Base-by-base conservation (phyloP, 2,797 vertebrate genomes). In the Borostomias antarcticus region DNA sequence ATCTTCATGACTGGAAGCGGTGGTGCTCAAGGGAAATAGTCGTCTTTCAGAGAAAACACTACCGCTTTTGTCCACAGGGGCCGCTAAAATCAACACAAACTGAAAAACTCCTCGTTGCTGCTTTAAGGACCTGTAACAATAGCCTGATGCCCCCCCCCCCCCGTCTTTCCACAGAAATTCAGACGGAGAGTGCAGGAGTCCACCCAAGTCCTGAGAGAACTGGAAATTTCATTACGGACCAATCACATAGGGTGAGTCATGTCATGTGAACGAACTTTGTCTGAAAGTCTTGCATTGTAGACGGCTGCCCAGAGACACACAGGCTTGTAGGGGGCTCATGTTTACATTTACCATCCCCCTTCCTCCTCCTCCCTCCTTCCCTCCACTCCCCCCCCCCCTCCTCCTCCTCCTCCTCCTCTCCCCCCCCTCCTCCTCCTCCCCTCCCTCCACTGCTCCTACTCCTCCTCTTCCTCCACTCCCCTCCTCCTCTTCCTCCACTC, bases 201-300 rank as follows among this genome's bases (percentile, higher is more conserved):
- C 53, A 99, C 98, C 48, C 97, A 99, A 90, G 94, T 98, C 78
- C 91, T 99, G 78, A 88, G 97, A 92, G 97, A 99, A 91, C 94
- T 99, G 93, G 98, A 99, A 92, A 99, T 99, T 90, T 99, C 98
- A 62, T 91, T 99, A 89, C 93, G 98, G 85, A 99, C 98, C 77
- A 99, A 99, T 93, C 95, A 99, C 69, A 99, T 99, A 15, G 97
- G 97, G 97, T 98, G 90, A 95, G 98, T 90, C 70, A 75, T 53
- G 68, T 33, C 15, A 65, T 69, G 51, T 21, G 73, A 58, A 63
- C 70, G 19, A 63, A 32, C 56, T 65, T 43, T 51, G 50, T 28
- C 25, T 19, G 62, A 79, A 54, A 21, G 15, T 21, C 59, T 13
- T 25, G 35, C 21, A 21, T 28, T 70, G 63, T 75, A 70, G 75